phyloP scores from a whole-genome alignment of 2,888 invertebrate genomes.

The Lamellibrachia columna region DNA sequence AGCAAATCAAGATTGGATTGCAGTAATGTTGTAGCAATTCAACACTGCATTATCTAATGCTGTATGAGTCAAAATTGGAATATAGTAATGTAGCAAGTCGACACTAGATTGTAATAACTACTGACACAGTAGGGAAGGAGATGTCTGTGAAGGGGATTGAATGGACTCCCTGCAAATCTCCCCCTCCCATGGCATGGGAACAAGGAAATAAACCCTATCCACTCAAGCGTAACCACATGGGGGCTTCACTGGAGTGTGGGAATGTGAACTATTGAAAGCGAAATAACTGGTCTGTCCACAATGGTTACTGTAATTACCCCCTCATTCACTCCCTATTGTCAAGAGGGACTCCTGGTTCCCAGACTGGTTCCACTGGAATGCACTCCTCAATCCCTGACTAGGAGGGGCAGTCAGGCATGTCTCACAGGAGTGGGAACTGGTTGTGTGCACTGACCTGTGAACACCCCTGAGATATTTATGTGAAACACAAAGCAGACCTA shows the following conservation, averaged over 20 bases:
- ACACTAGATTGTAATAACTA: neutral
- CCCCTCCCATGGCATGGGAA: neutral
- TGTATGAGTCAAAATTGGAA: no score
- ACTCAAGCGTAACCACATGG: neutral
- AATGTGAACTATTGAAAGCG: neutral
- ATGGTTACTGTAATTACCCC: neutral
- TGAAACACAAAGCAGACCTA: neutral
- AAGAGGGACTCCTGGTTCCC: neutral
- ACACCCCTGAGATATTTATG: neutral
- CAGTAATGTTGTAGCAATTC: no score
- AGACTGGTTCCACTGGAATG: slow-evolving; percentile 12
- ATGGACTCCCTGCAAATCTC: neutral
- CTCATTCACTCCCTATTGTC: neutral
- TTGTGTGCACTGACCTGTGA: neutral
- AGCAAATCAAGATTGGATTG: no score
- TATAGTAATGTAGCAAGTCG: no score
- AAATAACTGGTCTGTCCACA: neutral
- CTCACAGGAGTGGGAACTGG: neutral
- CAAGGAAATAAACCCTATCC: neutral
- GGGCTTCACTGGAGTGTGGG: neutral
- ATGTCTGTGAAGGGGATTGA: neutral
- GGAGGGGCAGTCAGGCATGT: neutral
- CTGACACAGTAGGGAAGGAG: neutral
- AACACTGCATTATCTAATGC: no score
- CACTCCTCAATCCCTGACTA: neutral